A percentile compares a stretch with the other conserved stretches of the same genome.
Conservation (phyloP, 2,888 invertebrate species). For the Sceliomorpha sp. region DNA sequence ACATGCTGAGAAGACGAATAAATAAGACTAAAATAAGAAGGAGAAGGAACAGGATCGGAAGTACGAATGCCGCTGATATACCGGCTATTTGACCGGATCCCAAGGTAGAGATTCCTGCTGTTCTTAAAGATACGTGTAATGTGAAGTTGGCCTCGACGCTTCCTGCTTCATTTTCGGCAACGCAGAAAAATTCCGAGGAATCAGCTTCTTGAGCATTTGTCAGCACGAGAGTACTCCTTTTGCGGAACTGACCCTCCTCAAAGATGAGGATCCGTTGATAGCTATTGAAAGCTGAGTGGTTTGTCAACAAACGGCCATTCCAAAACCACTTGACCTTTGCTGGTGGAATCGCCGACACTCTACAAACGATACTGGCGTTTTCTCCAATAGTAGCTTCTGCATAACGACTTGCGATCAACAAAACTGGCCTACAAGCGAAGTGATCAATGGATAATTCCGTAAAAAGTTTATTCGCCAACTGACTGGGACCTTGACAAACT, state of each 20-base stretch:
- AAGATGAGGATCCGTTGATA: conserved; percentile 88
- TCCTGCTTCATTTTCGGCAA: conserved; percentile 94
- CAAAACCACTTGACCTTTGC: conserved; percentile 93
- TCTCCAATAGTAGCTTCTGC: conserved; percentile 90
- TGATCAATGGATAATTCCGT: conserved; percentile 89
- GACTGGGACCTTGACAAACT: conserved; percentile 86
- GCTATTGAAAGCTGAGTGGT: conserved; percentile 89
- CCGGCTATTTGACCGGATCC: conserved; percentile 93
- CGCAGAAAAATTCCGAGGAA: conserved; percentile 92
- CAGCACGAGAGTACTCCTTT: conserved; percentile 88
- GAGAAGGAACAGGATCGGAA: conserved; percentile 88
- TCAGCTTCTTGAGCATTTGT: conserved; percentile 92
- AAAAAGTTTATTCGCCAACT: conserved; percentile 87
- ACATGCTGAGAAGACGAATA: conserved; percentile 86
- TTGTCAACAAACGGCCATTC: conserved; percentile 89
- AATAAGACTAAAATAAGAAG: conserved; percentile 87
- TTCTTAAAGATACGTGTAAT: conserved; percentile 88
- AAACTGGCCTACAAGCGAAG: conserved; percentile 92
- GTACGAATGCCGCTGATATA: conserved; percentile 89
- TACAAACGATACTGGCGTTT: conserved; percentile 91
- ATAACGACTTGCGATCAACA: conserved; percentile 87
- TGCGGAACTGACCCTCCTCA: conserved; percentile 89
- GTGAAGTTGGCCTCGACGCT: conserved; percentile 94
- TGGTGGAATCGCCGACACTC: conserved; percentile 90
- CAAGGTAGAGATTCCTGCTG: conserved; percentile 90